These are phyloP conservation scores for Elegia similella DNA, from an alignment of 2,888 invertebrate genomes.

Conservation along the genomic window DNA sequence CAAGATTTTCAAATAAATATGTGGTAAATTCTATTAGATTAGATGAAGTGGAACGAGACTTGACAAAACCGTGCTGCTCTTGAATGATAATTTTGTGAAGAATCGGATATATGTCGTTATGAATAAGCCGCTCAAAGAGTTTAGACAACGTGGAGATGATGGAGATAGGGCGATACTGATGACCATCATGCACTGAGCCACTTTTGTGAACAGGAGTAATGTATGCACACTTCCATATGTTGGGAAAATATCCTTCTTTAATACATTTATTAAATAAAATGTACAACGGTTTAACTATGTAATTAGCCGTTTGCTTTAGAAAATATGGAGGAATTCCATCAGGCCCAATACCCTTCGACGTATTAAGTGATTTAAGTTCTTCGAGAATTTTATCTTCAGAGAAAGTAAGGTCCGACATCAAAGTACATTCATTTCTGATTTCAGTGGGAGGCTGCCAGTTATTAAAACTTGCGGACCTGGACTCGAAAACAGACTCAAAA, in stretches of 20 bases:
- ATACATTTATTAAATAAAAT: not conserved
- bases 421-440: not conserved
- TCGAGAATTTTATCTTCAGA: not conserved
- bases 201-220: no score
- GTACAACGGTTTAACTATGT: not conserved
- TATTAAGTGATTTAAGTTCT: no score
- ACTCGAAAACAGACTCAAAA: not conserved
- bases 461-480: not conserved
- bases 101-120: constrained; percentile 22
- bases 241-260: not conserved
- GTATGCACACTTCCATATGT: no score
- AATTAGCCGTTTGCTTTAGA: not conserved
- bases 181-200: constrained; percentile 1
- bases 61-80: constrained; percentile 30
- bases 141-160: not conserved
- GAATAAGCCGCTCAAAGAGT: constrained; percentile 24
- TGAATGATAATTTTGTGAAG: constrained; percentile 22
- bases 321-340: not conserved
- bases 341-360: not conserved
- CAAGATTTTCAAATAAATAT: constrained; percentile 15
- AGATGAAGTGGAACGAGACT: constrained; percentile 23
- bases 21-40: constrained; percentile 23
- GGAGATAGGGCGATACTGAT: no score
- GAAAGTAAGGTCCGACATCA: not conserved
- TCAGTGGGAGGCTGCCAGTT: not conserved